phyloP scores from a whole-genome alignment of 2,888 invertebrate genomes.

The Heterodera filipjevi region DNA sequence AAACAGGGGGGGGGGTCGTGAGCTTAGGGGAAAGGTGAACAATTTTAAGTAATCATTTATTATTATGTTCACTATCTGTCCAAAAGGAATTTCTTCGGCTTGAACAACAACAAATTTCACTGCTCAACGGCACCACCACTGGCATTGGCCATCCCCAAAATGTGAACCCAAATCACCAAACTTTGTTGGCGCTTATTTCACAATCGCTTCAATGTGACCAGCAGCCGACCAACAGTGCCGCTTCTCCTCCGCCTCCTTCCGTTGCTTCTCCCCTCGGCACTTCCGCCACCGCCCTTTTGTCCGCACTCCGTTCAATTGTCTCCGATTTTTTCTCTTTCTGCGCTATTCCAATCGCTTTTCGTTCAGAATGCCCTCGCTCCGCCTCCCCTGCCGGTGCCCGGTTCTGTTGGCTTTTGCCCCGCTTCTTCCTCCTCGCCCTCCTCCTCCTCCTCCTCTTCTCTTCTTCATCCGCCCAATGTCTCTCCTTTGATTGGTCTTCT shows the following conservation, averaged over 20 bases:
- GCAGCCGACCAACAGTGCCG: too few relatives aligned
- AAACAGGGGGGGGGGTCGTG: background rate
- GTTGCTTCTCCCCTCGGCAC: background rate
- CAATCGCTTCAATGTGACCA: background rate
- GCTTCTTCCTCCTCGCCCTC: background rate
- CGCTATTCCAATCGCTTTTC: background rate
- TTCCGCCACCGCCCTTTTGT: background rate
- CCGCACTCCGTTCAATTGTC: slow-evolving; percentile 18
- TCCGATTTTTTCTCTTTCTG: background rate
- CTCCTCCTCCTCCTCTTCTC: background rate
- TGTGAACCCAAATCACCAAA: background rate
- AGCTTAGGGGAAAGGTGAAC: too few relatives aligned
- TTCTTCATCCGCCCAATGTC: background rate
- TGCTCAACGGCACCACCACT: background rate
- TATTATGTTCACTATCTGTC: background rate
- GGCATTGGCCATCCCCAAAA: background rate
- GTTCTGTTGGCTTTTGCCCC: background rate
- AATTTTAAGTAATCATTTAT: too few relatives aligned
- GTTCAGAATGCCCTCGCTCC: background rate
- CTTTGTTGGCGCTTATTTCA: background rate
- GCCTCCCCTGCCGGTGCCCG: background rate
- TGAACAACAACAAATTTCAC: background rate
- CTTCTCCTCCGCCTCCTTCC: too few relatives aligned
- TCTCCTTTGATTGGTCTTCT: background rate
- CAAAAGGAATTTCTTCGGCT: background rate